A percentile compares a stretch with the other conserved stretches of the same genome.
Conservation (phyloP, 2,113 vertebrate genomes). For the Ictalurus punctatus region DNA sequence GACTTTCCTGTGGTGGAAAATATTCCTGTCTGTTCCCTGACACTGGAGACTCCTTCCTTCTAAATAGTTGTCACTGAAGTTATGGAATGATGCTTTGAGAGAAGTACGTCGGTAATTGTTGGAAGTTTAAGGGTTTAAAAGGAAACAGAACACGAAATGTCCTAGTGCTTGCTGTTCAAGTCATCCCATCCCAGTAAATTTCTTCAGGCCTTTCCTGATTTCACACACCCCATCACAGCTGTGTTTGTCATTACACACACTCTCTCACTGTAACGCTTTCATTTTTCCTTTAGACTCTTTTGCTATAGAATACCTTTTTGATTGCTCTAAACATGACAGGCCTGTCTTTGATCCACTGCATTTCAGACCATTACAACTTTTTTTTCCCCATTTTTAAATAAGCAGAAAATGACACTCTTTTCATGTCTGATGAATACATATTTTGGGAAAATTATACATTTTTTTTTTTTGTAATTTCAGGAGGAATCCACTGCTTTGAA, state of each 20-base stretch:
- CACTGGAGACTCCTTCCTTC: neutral
- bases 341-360: conserved; percentile 30
- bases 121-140: neutral
- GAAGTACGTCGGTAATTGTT: neutral
- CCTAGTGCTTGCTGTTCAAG: neutral
- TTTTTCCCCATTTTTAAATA: neutral
- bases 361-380: conserved; percentile 36
- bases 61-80: neutral
- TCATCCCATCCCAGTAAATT: neutral
- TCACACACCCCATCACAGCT: neutral
- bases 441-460: conserved; percentile 2
- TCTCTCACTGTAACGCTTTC: neutral
- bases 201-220: neutral
- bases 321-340: conserved; percentile 40
- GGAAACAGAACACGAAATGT: too few species aligned
- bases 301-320: conserved; percentile 33
- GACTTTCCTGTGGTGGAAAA: neutral
- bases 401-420: conserved; percentile 19
- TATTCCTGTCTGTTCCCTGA: neutral
- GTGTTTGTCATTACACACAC: conserved; percentile 12
- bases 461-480: conserved; percentile 28
- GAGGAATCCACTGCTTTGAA: conserved; percentile 41
- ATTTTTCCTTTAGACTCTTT: conserved; percentile 22
- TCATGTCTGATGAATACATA: conserved; percentile 41
- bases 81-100: neutral